Evolutionary conservation across 1,140 invertebrate genomes (phyloP), one percentile per base, ranked within the genome.

Genomic region (Brachionus angularis): DNA sequence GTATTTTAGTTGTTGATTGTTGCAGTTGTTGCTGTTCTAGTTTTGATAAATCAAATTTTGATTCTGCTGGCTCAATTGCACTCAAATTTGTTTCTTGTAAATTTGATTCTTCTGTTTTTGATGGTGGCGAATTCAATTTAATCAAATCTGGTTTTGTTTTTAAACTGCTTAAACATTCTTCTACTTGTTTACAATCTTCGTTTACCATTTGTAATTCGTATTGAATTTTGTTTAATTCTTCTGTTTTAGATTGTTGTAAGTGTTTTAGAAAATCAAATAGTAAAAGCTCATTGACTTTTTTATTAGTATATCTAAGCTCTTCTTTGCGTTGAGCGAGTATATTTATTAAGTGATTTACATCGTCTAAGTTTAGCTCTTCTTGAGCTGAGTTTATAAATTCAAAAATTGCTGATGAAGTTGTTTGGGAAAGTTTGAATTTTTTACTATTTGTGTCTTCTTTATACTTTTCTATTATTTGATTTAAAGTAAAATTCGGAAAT

Each of bases 401-500:
- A 7, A 50, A 1, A 52, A 70, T 46, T 7, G 33, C 52, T 8
- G 23, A 52, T 16, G 21, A 34, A 16, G 23, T 29, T 23, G 33
- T 16, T 52, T 70, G 46, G 0, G 46, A 50, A 27, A 70, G 16
- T 33, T 70, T 70, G 7, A 36, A 70, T 16, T 50, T 70, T 21
- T 50, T 70, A 12, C 8, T 44, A 85, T 79, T 50, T 77, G 76
- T 58, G 78, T 84, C 76, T 88, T 87, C 62, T 31, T 67, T 67
- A 73, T 89, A 86, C 74, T 91, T 89, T 29, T 87, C 84, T 42
- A 91, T 87, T 42, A 93, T 79, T 77, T 93, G 89, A 78, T 91
- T 91, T 46, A 93, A 39, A 90, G 79, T 78, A 91, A 91, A 81
- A 94, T 82, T 91, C 1, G 91, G 91, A 79, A 91, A 91, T 42